Evolutionary conservation across 2,888 invertebrate genomes (phyloP).

Genomic region (Pogonocherus hispidulus): DNA sequence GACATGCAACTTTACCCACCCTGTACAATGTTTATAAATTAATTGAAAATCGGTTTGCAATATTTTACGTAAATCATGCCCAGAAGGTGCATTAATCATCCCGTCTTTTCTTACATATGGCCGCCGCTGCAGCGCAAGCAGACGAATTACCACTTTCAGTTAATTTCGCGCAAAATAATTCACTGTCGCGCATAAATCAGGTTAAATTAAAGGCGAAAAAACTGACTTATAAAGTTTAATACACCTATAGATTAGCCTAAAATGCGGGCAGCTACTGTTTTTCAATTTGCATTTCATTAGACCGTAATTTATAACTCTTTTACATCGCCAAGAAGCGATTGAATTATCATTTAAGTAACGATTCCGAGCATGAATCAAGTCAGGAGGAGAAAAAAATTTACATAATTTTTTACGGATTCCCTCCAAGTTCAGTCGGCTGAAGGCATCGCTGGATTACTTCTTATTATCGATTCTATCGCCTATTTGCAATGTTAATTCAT

Average conservation of each 20-base stretch:
- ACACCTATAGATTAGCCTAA: slow-evolving; percentile 29
- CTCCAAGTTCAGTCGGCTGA: no score
- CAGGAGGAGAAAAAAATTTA: neutral
- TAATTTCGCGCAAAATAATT: slow-evolving; percentile 3
- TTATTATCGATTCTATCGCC: no score
- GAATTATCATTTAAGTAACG: slow-evolving; percentile 31
- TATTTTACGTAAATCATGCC: no score
- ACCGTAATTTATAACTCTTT: slow-evolving; percentile 34
- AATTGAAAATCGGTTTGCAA: no score
- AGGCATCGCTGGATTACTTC: no score
- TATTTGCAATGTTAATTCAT: no score
- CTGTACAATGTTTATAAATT: no score
- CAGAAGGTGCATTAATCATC: no score
- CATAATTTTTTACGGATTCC: neutral
- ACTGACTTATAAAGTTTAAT: slow-evolving; percentile 21
- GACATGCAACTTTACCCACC: no score
- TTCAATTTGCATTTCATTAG: slow-evolving; percentile 43
- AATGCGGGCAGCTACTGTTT: slow-evolving; percentile 41
- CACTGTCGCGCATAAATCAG: neutral
- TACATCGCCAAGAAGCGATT: slow-evolving; percentile 20
- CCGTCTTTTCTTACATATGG: neutral
- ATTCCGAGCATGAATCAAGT: slow-evolving; percentile 25
- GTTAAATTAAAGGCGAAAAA: slow-evolving; percentile 12
- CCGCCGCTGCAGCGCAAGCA: neutral
- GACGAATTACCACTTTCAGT: slow-evolving; percentile 4